These are phyloP conservation scores for Tympanoctomys barrerae DNA, from an alignment of 2,797 vertebrate species.

Conservation along the genomic window DNA sequence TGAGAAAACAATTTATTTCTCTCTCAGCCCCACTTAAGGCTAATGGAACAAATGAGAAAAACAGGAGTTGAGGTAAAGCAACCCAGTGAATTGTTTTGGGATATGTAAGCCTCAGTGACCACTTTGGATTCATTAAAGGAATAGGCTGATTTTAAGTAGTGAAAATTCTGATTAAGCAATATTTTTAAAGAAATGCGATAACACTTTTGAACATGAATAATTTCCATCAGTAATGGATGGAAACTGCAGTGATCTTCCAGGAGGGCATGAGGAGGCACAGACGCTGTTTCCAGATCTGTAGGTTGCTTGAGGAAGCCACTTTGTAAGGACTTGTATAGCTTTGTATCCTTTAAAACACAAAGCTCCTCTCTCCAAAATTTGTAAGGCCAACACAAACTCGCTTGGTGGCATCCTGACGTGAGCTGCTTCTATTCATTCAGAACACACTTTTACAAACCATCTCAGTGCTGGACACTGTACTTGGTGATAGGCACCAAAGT, in stretches of 20 bases:
- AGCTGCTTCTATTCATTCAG: neutral
- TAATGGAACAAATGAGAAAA: conserved; percentile 61
- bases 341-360: neutral
- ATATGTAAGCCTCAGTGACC: neutral
- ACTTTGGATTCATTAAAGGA: conserved; percentile 44
- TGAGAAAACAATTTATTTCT: conserved; percentile 62
- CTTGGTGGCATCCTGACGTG: neutral
- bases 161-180: conserved; percentile 22
- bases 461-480: neutral
- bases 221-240: neutral
- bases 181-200: neutral
- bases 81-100: neutral
- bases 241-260: neutral
- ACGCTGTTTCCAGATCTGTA: neutral
- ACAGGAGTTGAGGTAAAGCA: neutral
- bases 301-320: neutral
- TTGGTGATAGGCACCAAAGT: neutral
- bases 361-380: neutral
- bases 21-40: conserved; percentile 21
- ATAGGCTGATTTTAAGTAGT: conserved; percentile 24
- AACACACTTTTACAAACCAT: neutral
- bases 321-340: neutral
- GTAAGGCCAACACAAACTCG: neutral
- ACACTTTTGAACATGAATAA: conserved; percentile 12
- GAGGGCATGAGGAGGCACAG: neutral